Conservation (phyloP, 2,113 vertebrate species). For the Protomyctophum bolini region DNA sequence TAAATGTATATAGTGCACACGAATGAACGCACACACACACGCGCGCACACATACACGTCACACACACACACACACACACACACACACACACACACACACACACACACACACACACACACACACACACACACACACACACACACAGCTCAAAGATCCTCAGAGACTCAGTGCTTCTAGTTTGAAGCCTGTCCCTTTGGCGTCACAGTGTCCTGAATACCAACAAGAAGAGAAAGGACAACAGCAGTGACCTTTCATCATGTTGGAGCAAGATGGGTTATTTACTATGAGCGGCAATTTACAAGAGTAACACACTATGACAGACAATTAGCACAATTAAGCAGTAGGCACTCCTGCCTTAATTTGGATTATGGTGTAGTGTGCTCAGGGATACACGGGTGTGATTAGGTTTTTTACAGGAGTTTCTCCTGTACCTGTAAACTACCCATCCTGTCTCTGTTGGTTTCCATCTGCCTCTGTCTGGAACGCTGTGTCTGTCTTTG, state of each 20-base stretch:
- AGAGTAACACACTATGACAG: no score
- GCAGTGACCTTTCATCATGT: constrained; percentile 54
- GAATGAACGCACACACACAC: not conserved
- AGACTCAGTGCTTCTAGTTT: not conserved
- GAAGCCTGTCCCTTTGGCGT: not conserved
- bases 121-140: constrained; percentile 1
- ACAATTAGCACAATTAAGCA: constrained; percentile 16
- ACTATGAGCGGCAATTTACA: no score
- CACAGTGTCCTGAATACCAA: constrained; percentile 13
- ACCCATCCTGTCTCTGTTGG: constrained; percentile 9
- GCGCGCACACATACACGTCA: not conserved
- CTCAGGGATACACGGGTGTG: constrained; percentile 57
- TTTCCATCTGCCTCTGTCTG: not conserved
- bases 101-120: constrained; percentile 7
- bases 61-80: constrained; percentile 1
- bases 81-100: not conserved
- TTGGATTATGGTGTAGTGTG: constrained; percentile 47
- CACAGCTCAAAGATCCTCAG: not conserved
- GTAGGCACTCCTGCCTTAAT: constrained; percentile 29
- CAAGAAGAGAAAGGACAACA: constrained; percentile 16
- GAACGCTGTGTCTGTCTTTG: no score
- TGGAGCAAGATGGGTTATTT: constrained; percentile 24
- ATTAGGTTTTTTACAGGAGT: constrained; percentile 60
- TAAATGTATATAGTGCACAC: not conserved
- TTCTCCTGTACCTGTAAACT: constrained; percentile 60